These are phyloP conservation scores for Scalopus aquaticus DNA, from an alignment of 2,113 vertebrate species.

Conservation along the genomic window DNA sequence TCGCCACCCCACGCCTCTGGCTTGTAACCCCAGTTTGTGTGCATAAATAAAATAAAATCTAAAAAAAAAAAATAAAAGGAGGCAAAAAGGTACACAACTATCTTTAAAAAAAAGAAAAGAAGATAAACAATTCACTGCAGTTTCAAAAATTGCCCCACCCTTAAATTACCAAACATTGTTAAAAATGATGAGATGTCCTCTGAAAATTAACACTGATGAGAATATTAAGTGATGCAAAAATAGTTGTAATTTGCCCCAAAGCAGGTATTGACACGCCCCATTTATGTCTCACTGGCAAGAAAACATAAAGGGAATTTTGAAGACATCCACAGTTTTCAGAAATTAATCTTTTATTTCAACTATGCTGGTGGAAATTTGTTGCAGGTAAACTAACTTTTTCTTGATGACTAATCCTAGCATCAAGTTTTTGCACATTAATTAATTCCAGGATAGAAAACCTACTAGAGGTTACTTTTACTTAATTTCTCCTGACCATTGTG, in stretches of 20 bases:
- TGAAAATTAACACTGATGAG: not conserved
- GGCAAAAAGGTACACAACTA: too few relatives aligned
- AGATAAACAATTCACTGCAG: not conserved
- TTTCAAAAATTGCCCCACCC: not conserved
- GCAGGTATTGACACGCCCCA: not conserved
- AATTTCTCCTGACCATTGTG: not conserved
- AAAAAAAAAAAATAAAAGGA: too few relatives aligned
- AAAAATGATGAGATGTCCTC: not conserved
- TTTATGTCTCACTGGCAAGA: not conserved
- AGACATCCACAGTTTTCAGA: not conserved
- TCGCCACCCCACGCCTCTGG: too few relatives aligned
- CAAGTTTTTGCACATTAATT: not conserved
- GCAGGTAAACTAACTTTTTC: conserved; percentile 5
- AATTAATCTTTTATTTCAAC: not conserved
- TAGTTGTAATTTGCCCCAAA: not conserved
- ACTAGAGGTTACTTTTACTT: not conserved
- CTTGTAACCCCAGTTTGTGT: too few relatives aligned
- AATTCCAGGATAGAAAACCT: not conserved
- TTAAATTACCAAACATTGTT: not conserved
- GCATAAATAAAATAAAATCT: too few relatives aligned
- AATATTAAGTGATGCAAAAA: not conserved
- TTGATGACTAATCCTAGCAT: not conserved
- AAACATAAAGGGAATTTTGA: not conserved
- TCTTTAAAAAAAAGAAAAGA: too few relatives aligned
- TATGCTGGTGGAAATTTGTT: not conserved